Percentiles rank a stretch among this genome's conserved stretches.
phyloP scores from a whole-genome alignment of 35 echinoderm and acorn worm genomes.

The Heliocidaris tuberculata region DNA sequence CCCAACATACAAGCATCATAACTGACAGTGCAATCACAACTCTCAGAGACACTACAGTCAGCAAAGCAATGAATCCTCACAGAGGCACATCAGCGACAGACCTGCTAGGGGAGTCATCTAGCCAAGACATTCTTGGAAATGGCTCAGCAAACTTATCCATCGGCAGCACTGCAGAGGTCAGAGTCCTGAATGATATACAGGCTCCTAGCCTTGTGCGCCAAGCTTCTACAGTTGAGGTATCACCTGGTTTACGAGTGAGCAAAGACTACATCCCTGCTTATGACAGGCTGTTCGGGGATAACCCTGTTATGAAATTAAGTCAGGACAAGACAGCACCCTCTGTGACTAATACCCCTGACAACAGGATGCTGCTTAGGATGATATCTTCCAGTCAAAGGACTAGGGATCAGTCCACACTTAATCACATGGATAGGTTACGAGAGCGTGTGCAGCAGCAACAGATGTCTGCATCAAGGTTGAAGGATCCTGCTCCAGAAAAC shows the following conservation, averaged over 20 bases:
- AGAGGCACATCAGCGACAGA: constrained; percentile 24
- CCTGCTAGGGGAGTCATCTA: constrained; percentile 31
- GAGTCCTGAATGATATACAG: constrained; percentile 75
- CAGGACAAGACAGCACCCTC: constrained; percentile 36
- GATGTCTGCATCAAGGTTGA: constrained; percentile 19
- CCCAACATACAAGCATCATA: not conserved
- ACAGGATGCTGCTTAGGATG: not conserved
- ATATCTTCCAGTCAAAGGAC: constrained; percentile 5
- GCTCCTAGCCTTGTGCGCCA: not conserved
- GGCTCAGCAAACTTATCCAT: constrained; percentile 63
- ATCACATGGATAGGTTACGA: constrained; percentile 66
- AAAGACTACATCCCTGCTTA: constrained; percentile 79
- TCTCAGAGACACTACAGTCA: constrained; percentile 11
- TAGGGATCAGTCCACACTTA: not conserved
- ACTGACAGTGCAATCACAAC: not conserved
- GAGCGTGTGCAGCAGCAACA: constrained; percentile 74
- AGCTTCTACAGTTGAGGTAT: constrained; percentile 57
- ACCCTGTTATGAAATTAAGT: constrained; percentile 28
- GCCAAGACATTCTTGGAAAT: constrained; percentile 66
- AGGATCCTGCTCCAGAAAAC: not conserved
- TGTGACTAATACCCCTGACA: constrained; percentile 7
- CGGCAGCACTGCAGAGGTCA: constrained; percentile 71
- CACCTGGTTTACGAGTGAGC: constrained; percentile 60
- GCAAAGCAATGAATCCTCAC: constrained; percentile 28
- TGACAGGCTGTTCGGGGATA: constrained; percentile 64